Percentiles rank a stretch among this genome's conserved stretches.
phyloP scores from a whole-genome alignment of 2,888 invertebrate species.

The Dendrolimus houi region DNA sequence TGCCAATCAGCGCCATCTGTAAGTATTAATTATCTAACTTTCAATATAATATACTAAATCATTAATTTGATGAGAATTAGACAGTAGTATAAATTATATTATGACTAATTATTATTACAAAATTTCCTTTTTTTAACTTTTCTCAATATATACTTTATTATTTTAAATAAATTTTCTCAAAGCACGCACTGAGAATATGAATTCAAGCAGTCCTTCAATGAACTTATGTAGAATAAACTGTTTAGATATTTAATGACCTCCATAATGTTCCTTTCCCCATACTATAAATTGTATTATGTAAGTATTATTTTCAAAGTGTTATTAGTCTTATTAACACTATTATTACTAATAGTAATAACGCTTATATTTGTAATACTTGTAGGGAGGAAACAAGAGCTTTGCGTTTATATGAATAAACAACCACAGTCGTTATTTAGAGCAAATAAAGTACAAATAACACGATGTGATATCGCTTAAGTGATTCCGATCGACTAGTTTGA shows the following conservation, averaged over 20 bases:
- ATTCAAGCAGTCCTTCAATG: background rate
- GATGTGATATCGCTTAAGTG: too few relatives aligned
- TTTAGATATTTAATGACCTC: background rate
- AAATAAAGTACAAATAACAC: too few relatives aligned
- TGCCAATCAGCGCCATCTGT: conserved; percentile 32
- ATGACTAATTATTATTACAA: background rate
- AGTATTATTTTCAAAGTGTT: too few relatives aligned
- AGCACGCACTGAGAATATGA: background rate
- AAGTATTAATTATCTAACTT: conserved; percentile 25
- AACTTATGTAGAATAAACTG: background rate
- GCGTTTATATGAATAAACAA: too few relatives aligned
- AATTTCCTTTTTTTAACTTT: background rate
- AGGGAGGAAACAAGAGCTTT: too few relatives aligned
- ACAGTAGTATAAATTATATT: background rate
- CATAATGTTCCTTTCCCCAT: too few relatives aligned
- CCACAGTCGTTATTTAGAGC: too few relatives aligned
- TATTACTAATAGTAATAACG: too few relatives aligned
- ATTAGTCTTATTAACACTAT: too few relatives aligned
- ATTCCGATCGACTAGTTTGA: too few relatives aligned
- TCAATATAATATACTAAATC: conserved; percentile 9
- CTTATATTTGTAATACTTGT: too few relatives aligned
- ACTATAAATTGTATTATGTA: too few relatives aligned
- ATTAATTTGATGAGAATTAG: conserved; percentile 11
- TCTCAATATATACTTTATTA: background rate
- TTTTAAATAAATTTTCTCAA: background rate